Evolutionary conservation across 2,797 vertebrate genomes (phyloP).

Genomic region (Falco rusticolus): DNA sequence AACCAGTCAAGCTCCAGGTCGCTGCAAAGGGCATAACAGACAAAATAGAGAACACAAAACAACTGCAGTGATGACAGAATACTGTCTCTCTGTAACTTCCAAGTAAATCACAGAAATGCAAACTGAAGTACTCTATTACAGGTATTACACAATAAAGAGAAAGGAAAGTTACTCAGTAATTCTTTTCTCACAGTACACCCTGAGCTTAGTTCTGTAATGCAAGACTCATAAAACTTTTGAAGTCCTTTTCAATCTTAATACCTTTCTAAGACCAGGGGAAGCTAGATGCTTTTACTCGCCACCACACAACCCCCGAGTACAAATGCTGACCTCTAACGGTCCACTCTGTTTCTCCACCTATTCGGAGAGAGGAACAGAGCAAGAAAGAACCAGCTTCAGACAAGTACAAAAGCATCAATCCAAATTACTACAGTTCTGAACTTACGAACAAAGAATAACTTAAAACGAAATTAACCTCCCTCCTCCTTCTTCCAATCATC

Average conservation of each 20-base stretch:
- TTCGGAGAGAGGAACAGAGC: rapidly evolving
- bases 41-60: not conserved
- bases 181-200: not conserved
- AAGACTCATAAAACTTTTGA: not conserved
- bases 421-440: not conserved
- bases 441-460: not conserved
- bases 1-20: not conserved
- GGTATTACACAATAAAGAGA: not conserved
- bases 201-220: not conserved
- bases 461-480: rapidly evolving
- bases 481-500: not conserved
- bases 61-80: not conserved
- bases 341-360: not conserved
- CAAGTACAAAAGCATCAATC: not conserved
- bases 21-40: rapidly evolving
- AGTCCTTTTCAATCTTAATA: not conserved
- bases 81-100: not conserved
- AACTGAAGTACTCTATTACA: not conserved
- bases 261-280: not conserved
- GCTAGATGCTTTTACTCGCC: not conserved
- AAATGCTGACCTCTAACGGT: slow-evolving; percentile 24
- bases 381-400: not conserved
- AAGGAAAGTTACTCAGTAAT: not conserved
- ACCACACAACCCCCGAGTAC: not conserved
- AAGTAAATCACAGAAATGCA: not conserved